Base-by-base conservation (phyloP, 2,113 vertebrate genomes). In the Amphiprion ocellaris region DNA sequence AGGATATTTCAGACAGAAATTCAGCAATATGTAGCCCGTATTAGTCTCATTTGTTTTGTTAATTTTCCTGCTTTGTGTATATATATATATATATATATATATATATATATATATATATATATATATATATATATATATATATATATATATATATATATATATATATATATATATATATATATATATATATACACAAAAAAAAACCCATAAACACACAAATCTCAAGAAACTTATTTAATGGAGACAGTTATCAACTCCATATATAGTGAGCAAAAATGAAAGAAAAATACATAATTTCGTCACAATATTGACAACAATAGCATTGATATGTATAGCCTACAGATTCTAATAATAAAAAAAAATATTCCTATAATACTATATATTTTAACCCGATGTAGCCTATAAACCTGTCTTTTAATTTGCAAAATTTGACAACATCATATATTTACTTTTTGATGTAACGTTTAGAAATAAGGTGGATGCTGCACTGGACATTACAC, bases 201-300 rank as follows among this genome's bases (percentile, higher is more conserved):
- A 37, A 53, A 4, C 12, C 59, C 26, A 56, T 3, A 15, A 73
- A 66, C 26, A 30, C 16, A 10, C 30, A 72, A 53, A 12, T 11
- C 26, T 47, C 24, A 59, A 76, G 37, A 81, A 89, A 81, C 6
- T 21, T 24, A 61, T 89, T 89, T 87, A 90, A 70, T 88, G 37
- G 2, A 53, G 71, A 79, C 79, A 76, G 44, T 12, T 37, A 60
- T 41, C 28, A 0, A 39, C 67, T 74, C 17, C 19, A 70, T 70
- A 23, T 77, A 30, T 61, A 79, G 4, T 64, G 44, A 60, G 19
- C 37, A 59, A 5, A 66, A 70, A 53, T 30, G 4, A 49, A 76
- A 76, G 3, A 52, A 58, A 77, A 74, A 37, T 19, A 39, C 16
- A 41, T 67, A 52, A 62, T 24, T 58, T 11, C 24, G 82, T 77